Percentiles rank a stretch among this genome's conserved stretches.
Conservation (phyloP, 2,113 vertebrate species). For the Rhinichthys klamathensis region DNA sequence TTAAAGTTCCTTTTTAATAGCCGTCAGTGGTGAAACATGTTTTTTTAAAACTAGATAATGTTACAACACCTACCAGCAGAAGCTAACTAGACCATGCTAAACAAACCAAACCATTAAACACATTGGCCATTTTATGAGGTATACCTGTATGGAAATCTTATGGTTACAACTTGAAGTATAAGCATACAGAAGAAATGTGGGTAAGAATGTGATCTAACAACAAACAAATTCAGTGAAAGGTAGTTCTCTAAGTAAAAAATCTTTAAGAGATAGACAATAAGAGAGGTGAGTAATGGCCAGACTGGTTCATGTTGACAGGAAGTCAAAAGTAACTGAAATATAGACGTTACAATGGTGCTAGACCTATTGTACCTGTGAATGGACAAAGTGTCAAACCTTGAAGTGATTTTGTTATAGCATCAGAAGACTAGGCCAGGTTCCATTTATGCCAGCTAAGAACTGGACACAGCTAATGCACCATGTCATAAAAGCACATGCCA, state of each 20-base stretch:
- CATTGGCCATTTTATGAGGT: not conserved
- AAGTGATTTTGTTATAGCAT: not conserved
- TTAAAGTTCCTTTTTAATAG: no score
- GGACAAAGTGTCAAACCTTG: not conserved
- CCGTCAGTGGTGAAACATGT: not conserved
- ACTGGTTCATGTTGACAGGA: not conserved
- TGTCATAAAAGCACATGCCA: conserved; percentile 20
- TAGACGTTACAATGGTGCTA: not conserved
- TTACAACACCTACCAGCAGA: not conserved
- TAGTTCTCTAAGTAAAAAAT: not conserved
- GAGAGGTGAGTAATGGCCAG: not conserved
- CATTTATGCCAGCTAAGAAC: conserved; percentile 6
- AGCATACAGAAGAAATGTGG: not conserved
- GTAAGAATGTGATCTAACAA: not conserved
- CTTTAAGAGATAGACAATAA: not conserved
- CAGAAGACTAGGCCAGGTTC: not conserved
- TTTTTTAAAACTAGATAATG: not conserved
- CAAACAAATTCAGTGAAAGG: not conserved
- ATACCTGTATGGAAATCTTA: not conserved
- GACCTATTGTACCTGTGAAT: not conserved
- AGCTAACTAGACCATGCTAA: not conserved
- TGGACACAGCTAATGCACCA: conserved; percentile 18
- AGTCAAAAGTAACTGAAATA: not conserved
- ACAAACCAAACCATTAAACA: not conserved
- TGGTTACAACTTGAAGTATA: not conserved